Percentiles rank a stretch among this genome's conserved stretches.
These are phyloP conservation scores for Drosophila sucinea DNA, from an alignment of 1,140 invertebrate species.

Conservation along the genomic window DNA sequence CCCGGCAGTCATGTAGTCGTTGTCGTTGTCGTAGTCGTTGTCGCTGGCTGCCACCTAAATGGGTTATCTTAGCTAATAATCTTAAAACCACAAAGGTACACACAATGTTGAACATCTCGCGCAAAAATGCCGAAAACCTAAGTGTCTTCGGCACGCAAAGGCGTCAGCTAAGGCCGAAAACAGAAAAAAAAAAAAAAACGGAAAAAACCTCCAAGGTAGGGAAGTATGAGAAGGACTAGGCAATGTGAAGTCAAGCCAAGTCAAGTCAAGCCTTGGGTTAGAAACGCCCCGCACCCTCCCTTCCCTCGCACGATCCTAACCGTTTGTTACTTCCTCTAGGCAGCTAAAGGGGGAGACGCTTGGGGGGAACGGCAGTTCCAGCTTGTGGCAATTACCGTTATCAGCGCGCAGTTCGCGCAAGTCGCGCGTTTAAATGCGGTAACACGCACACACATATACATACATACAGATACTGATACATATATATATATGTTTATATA, in stretches of 20 bases:
- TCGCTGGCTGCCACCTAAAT: constrained; percentile 62
- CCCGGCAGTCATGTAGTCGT: constrained; percentile 37
- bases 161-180: constrained; percentile 5
- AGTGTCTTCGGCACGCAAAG: constrained; percentile 72
- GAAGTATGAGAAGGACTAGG: not conserved
- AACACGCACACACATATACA: constrained; percentile 63
- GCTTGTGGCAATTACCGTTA: constrained; percentile 82
- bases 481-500: constrained; percentile 18
- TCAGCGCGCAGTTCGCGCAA: constrained; percentile 74
- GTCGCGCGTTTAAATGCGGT: constrained; percentile 79
- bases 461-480: constrained; percentile 43
- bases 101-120: constrained; percentile 52
- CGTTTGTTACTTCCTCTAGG: constrained; percentile 26
- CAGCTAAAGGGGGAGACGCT: not conserved
- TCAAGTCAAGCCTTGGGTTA: constrained; percentile 11
- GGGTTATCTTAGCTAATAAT: constrained; percentile 79
- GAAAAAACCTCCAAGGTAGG: not conserved
- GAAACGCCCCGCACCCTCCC: not conserved
- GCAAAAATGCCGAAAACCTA: constrained; percentile 62
- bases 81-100: constrained; percentile 73
- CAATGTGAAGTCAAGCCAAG: constrained; percentile 45
- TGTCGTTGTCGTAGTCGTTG: constrained; percentile 50
- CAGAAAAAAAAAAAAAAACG: not conserved
- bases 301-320: not conserved
- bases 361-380: constrained; percentile 42